Evolutionary conservation across 1,140 invertebrate genomes (phyloP).

Genomic region (Tachypleus tridentatus): DNA sequence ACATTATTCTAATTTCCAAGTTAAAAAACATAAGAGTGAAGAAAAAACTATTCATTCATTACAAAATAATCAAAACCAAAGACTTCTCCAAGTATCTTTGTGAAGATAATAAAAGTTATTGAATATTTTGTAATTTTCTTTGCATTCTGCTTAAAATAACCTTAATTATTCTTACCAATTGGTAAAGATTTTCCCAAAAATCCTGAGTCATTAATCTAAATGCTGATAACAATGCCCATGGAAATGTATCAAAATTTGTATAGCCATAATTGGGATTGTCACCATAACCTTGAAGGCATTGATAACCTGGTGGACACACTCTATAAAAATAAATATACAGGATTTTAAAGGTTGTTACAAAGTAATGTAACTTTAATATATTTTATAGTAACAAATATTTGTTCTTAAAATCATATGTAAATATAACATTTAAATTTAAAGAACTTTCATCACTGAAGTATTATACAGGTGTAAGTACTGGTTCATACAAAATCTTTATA

Average conservation of each 20-base stretch:
- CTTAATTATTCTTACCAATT: constrained; percentile 44
- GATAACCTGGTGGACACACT: constrained; percentile 52
- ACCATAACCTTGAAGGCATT: constrained; percentile 82
- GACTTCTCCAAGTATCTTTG: too few relatives aligned
- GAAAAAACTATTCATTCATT: too few relatives aligned
- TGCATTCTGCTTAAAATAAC: too few relatives aligned
- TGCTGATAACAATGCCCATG: constrained; percentile 88
- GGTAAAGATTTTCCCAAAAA: constrained; percentile 97
- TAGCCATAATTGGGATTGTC: constrained; percentile 94
- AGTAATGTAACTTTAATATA: background rate
- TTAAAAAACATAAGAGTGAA: too few relatives aligned
- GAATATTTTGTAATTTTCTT: too few relatives aligned
- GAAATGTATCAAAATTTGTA: constrained; percentile 96
- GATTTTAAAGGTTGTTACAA: background rate
- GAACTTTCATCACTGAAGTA: too few relatives aligned
- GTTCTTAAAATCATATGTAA: too few relatives aligned
- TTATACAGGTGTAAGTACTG: too few relatives aligned
- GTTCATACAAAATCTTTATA: background rate
- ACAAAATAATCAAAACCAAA: too few relatives aligned
- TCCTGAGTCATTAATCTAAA: constrained; percentile 98
- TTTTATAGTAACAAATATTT: background rate
- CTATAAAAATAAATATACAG: constrained; percentile 6
- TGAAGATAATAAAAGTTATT: too few relatives aligned
- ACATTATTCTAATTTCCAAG: too few relatives aligned
- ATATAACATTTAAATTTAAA: too few relatives aligned